Conservation (phyloP, 2,797 vertebrate species). For the Sylvia borin region DNA sequence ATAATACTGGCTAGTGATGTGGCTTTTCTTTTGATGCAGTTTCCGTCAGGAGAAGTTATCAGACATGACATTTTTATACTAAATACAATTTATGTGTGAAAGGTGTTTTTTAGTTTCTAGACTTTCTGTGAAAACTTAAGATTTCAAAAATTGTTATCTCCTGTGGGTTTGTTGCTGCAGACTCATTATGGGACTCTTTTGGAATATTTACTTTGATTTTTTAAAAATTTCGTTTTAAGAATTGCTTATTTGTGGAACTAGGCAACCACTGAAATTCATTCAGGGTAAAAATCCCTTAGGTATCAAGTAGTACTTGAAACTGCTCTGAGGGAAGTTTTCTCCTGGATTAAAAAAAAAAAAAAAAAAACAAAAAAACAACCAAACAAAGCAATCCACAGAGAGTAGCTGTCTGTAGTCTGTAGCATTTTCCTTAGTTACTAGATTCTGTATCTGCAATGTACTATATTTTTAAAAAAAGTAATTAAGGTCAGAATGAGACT, state of each 20-base stretch:
- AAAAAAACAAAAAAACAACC: neutral
- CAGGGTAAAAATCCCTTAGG: rapidly evolving
- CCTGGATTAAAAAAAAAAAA: neutral
- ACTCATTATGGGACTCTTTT: neutral
- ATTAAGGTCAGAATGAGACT: neutral
- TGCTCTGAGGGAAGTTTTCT: neutral
- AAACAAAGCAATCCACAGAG: neutral
- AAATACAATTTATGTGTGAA: neutral
- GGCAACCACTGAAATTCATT: neutral
- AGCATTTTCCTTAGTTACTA: neutral
- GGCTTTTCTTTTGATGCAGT: neutral
- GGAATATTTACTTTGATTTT: neutral
- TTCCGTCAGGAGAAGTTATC: neutral
- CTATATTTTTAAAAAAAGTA: neutral
- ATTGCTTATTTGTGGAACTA: neutral
- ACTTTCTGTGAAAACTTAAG: neutral
- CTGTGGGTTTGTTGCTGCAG: neutral
- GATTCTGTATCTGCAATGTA: neutral
- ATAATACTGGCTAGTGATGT: rapidly evolving
- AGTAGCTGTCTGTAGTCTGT: neutral
- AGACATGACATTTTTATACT: neutral
- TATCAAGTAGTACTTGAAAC: neutral
- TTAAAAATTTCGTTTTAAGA: neutral
- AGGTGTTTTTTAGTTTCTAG: neutral
- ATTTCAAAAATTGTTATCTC: neutral